phyloP scores from a whole-genome alignment of 2,888 invertebrate species.

The Drosophila formosana region DNA sequence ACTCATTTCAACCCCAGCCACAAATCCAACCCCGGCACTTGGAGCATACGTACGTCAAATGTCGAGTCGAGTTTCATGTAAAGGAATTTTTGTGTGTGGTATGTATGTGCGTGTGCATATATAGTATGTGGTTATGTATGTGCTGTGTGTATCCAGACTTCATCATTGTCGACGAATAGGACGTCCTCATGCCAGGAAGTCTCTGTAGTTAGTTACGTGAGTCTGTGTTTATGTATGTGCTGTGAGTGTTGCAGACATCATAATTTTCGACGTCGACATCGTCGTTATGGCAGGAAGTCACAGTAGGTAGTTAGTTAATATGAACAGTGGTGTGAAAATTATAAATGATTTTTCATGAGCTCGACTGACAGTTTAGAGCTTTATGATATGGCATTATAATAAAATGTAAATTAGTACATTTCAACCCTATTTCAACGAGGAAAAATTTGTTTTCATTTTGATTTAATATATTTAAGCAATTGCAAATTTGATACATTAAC shows the following conservation, averaged over 20 bases:
- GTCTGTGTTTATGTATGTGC: background rate
- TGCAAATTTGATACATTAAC: background rate
- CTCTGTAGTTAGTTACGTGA: background rate
- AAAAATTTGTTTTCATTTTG: no score
- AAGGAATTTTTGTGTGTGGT: background rate
- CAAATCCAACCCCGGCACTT: conserved; percentile 12
- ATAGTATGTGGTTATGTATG: conserved; percentile 21
- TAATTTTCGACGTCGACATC: conserved; percentile 35
- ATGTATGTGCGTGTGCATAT: conserved; percentile 3
- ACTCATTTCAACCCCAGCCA: conserved; percentile 73
- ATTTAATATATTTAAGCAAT: background rate
- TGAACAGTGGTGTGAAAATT: conserved; percentile 79
- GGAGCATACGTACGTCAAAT: conserved; percentile 60
- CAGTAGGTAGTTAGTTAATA: conserved; percentile 80
- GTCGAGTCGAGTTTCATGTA: conserved; percentile 40
- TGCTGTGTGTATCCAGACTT: conserved; percentile 23
- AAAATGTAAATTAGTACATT: background rate
- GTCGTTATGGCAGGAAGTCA: conserved; percentile 74
- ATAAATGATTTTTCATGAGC: conserved; percentile 53
- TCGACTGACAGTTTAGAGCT: conserved; percentile 43
- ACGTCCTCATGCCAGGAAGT: background rate
- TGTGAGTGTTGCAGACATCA: background rate
- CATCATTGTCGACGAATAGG: background rate
- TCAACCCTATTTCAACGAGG: no score
- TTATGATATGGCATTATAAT: conserved; percentile 7